These are phyloP conservation scores for Heliconius ismenius DNA, from an alignment of 2,888 invertebrate genomes.

Conservation along the genomic window DNA sequence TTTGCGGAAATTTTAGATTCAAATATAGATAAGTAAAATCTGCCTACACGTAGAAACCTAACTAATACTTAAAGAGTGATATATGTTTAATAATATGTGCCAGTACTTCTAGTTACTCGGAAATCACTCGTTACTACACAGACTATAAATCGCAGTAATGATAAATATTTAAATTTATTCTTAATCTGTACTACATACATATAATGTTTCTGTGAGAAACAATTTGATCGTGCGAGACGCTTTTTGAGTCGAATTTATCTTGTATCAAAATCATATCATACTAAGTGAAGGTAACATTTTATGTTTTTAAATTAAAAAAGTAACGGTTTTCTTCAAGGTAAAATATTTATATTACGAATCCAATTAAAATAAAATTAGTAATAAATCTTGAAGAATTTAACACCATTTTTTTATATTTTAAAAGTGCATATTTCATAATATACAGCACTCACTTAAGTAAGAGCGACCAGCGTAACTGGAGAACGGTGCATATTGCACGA, in stretches of 20 bases:
- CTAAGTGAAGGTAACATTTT: not conserved
- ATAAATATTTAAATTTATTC: slow-evolving; percentile 1
- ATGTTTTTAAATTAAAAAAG: not conserved
- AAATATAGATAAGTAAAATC: not conserved
- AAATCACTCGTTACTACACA: not conserved
- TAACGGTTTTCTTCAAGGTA: not conserved
- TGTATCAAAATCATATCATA: not conserved
- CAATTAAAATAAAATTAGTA: not conserved
- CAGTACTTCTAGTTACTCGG: not conserved
- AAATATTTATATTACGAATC: not conserved
- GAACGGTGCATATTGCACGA: slow-evolving; percentile 35
- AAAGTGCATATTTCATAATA: slow-evolving; percentile 17
- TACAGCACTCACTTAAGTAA: not conserved
- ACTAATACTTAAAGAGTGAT: too few species aligned
- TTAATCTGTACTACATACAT: not conserved
- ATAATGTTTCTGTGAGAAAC: not conserved
- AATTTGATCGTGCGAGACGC: not conserved
- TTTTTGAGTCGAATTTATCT: not conserved
- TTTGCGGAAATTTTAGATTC: not conserved
- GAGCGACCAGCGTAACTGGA: slow-evolving; percentile 19
- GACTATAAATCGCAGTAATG: not conserved
- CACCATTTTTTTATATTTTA: not conserved
- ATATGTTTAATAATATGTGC: too few species aligned
- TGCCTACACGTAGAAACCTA: not conserved
- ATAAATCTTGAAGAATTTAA: not conserved